Percentiles rank a stretch among this genome's conserved stretches.
Evolutionary conservation across 2,797 vertebrate species (phyloP).

Genomic region (Setipinna tenuifilis): DNA sequence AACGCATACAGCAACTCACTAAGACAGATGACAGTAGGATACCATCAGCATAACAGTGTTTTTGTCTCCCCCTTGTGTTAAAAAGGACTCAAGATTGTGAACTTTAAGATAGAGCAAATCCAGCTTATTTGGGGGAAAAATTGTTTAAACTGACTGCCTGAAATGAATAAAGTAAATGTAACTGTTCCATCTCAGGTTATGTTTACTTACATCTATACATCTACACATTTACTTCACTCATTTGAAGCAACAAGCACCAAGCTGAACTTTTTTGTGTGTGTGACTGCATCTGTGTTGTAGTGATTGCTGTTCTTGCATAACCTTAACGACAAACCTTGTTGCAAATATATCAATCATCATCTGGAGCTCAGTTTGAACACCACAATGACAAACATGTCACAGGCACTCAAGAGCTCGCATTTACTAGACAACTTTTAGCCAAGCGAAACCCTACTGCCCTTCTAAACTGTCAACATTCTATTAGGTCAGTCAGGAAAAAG

Average conservation of each 20-base stretch:
- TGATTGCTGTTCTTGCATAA: neutral
- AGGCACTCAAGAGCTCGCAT: neutral
- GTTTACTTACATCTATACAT: too few species aligned
- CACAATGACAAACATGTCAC: neutral
- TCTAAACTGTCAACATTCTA: neutral
- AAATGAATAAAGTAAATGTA: too few species aligned
- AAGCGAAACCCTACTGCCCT: neutral
- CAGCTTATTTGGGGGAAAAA: too few species aligned
- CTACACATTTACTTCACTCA: too few species aligned
- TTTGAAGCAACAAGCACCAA: too few species aligned
- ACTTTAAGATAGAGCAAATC: too few species aligned
- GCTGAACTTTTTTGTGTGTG: too few species aligned
- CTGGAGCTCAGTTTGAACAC: neutral
- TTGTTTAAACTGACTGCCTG: too few species aligned
- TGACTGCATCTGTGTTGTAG: too few species aligned
- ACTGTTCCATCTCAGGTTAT: too few species aligned
- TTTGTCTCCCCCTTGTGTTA: neutral
- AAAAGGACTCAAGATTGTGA: too few species aligned
- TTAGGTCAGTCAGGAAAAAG: neutral
- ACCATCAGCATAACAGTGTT: neutral
- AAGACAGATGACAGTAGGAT: neutral
- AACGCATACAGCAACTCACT: neutral
- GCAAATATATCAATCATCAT: neutral
- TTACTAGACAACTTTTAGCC: neutral
- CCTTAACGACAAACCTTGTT: neutral